Evolutionary conservation across 2,888 invertebrate genomes (phyloP), one percentile per base, ranked within the genome.

Genomic region (Phrixothrix hirtus): DNA sequence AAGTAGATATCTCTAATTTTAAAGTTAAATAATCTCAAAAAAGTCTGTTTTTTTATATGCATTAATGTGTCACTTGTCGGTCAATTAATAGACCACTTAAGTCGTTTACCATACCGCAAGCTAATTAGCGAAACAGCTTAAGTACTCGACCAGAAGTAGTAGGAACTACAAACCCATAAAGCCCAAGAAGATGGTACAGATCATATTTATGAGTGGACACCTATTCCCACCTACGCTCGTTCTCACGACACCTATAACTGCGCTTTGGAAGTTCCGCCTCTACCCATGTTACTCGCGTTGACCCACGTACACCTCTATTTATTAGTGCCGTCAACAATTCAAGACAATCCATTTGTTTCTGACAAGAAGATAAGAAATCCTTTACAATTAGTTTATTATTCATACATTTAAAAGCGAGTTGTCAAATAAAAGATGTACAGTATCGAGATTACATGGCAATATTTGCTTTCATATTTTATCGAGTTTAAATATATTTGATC

Each of bases 221-320:
- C 61, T 61, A 65, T 61, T 56, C 55, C 53, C 60, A 62, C 67
- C 65, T 58, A 66, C 67, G 55, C 60, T 36, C 34, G 55, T 67
- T 67, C 67, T 67, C 67, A 67, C 67, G 65, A 61, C 65, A 61
- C 63, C 62, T 58, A 57, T 61, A 61, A 57, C 57, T 57, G 58
- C 60, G 57, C 58, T 62, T 63, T 61, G 58, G 59, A 60, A 58
- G 62, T 62, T 59, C 60, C 60, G 55, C 52, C 50, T 61, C 56
- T 59, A 59, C 55, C 59, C 47, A 58, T 61, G 59, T 58, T 58
- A 57, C 60, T 50, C 54, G 52, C 41, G 54, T 53, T 64, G 64
- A 64, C 64, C 62, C 59, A 63, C 59, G 61, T 59, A 58, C 56
- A 61, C 59, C 54, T 62, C 53, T 58, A 59, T 64, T 63, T 64